phyloP scores from a whole-genome alignment of 2,797 vertebrate species.

The Amblyraja radiata region DNA sequence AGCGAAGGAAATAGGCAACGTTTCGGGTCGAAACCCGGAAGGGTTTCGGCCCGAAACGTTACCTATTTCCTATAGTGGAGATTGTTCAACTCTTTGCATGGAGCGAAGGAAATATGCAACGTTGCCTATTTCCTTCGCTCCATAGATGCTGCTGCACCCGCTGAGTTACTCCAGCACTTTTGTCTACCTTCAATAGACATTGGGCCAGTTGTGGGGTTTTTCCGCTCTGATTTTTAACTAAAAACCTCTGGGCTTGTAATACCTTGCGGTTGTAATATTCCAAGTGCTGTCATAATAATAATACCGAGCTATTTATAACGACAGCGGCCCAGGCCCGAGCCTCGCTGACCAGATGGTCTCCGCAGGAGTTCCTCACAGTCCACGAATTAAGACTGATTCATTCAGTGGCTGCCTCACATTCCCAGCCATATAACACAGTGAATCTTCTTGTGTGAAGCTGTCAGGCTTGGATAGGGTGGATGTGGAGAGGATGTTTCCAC shows the following conservation, averaged over 20 bases:
- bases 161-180: no score
- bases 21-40: no score
- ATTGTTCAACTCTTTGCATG: no score
- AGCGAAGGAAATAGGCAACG: no score
- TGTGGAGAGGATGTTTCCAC: neutral
- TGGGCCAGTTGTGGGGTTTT: neutral
- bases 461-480: neutral
- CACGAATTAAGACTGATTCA: slow-evolving; percentile 11
- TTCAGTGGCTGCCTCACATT: neutral
- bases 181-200: neutral
- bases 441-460: neutral
- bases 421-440: neutral
- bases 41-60: no score
- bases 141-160: no score
- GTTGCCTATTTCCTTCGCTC: no score
- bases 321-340: neutral
- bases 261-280: neutral
- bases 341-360: slow-evolving; percentile 1
- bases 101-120: no score
- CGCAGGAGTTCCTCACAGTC: neutral
- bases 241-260: neutral
- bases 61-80: no score
- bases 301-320: slow-evolving; percentile 19
- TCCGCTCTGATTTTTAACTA: neutral
- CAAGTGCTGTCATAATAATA: neutral